A percentile compares a stretch with the other conserved stretches of the same genome.
Conservation (phyloP, 2,113 vertebrate species). For the Spheniscus mendiculus region DNA sequence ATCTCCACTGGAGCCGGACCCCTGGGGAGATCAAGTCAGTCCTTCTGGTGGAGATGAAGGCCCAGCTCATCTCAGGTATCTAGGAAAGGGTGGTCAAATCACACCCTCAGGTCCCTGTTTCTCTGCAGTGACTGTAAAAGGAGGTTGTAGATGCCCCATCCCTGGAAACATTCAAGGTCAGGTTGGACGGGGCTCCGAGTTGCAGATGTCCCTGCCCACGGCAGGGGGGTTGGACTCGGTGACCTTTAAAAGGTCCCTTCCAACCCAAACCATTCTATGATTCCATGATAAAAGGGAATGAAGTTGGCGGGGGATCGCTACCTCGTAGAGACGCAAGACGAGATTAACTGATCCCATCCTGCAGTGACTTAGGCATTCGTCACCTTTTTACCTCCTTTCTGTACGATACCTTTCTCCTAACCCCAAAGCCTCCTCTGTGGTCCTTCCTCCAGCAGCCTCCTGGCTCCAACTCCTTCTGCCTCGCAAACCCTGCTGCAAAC, state of each 20-base stretch:
- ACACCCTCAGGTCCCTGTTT: background rate
- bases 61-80: background rate
- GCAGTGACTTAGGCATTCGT: background rate
- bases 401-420: background rate
- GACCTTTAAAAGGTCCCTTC: background rate
- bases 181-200: background rate
- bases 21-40: background rate
- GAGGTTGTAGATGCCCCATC: background rate
- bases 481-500: background rate
- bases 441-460: background rate
- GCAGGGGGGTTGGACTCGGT: background rate
- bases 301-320: background rate
- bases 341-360: background rate
- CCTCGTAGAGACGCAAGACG: fast-evolving
- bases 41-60: background rate
- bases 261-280: background rate
- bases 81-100: background rate
- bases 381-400: background rate
- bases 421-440: background rate
- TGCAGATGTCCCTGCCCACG: background rate
- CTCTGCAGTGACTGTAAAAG: background rate
- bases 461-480: background rate
- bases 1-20: background rate
- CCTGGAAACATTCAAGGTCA: background rate
- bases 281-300: background rate